A percentile compares a stretch with the other conserved stretches of the same genome.
phyloP scores from a whole-genome alignment of 1,140 invertebrate genomes.

The Gonioctena quinquepunctata region DNA sequence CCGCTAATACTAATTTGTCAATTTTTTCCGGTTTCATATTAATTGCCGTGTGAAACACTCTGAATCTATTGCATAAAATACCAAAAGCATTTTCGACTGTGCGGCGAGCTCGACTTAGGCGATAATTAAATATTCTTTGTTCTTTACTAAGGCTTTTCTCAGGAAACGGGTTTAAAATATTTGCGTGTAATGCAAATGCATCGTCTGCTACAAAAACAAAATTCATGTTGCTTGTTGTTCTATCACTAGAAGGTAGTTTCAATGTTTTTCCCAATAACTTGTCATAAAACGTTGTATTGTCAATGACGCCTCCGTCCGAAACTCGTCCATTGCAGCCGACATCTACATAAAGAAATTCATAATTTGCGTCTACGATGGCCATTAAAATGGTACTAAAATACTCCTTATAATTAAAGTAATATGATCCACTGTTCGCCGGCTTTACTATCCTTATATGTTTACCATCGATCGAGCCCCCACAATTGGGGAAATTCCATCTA shows the following conservation, averaged over 20 bases:
- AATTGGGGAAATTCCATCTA: conserved; percentile 42
- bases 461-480: conserved; percentile 55
- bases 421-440: conserved; percentile 47
- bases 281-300: neutral
- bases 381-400: conserved; percentile 48
- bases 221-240: conserved; percentile 10
- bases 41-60: neutral
- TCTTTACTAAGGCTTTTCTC: neutral
- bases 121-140: conserved; percentile 7
- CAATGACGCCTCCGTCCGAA: conserved; percentile 29
- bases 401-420: conserved; percentile 37
- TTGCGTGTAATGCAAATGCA: conserved; percentile 13
- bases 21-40: conserved; percentile 3
- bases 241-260: neutral
- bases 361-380: conserved; percentile 46
- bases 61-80: conserved; percentile 3
- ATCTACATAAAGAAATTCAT: conserved; percentile 41
- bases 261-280: neutral
- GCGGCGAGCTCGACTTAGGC: conserved; percentile 4
- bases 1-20: neutral
- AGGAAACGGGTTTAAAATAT: conserved; percentile 21
- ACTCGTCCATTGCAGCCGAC: conserved; percentile 35
- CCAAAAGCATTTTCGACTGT: conserved; percentile 19
- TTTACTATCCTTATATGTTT: conserved; percentile 49
- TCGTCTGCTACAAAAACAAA: conserved; percentile 15